Conservation (phyloP, 2,888 invertebrate species). For the Pachydiplax longipennis region DNA sequence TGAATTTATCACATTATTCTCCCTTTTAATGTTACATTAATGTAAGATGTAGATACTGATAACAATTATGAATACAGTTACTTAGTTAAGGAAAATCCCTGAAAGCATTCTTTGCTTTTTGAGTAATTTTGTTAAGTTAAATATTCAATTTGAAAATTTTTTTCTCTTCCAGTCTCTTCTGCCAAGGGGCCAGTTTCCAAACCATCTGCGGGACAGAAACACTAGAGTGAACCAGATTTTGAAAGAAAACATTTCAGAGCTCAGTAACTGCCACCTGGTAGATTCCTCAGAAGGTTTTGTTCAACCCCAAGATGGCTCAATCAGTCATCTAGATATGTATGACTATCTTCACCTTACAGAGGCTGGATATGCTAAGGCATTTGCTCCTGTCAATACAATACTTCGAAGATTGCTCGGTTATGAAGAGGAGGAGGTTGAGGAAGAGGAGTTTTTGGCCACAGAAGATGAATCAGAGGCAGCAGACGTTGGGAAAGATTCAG, state of each 20-base stretch:
- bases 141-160: background rate
- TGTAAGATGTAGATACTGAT: background rate
- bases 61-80: background rate
- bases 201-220: slow-evolving; percentile 80
- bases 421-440: slow-evolving; percentile 63
- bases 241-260: slow-evolving; percentile 66
- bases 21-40: background rate
- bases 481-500: background rate
- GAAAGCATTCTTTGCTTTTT: background rate
- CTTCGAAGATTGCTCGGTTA: slow-evolving; percentile 78
- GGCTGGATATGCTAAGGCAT: slow-evolving; percentile 85
- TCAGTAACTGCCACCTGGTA: slow-evolving; percentile 79
- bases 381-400: slow-evolving; percentile 84
- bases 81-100: background rate
- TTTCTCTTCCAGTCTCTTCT: slow-evolving; percentile 76
- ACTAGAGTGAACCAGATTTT: slow-evolving; percentile 76
- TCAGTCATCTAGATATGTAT: slow-evolving; percentile 90
- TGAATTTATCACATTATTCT: too few relatives aligned
- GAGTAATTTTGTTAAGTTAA: background rate
- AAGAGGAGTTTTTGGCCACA: slow-evolving; percentile 7
- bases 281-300: slow-evolving; percentile 80
- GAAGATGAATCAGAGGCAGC: slow-evolving; percentile 26
- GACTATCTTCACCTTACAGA: slow-evolving; percentile 90
- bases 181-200: slow-evolving; percentile 87
- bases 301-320: slow-evolving; percentile 75